phyloP scores from a whole-genome alignment of 1,140 invertebrate genomes.

The Venturia canescens region DNA sequence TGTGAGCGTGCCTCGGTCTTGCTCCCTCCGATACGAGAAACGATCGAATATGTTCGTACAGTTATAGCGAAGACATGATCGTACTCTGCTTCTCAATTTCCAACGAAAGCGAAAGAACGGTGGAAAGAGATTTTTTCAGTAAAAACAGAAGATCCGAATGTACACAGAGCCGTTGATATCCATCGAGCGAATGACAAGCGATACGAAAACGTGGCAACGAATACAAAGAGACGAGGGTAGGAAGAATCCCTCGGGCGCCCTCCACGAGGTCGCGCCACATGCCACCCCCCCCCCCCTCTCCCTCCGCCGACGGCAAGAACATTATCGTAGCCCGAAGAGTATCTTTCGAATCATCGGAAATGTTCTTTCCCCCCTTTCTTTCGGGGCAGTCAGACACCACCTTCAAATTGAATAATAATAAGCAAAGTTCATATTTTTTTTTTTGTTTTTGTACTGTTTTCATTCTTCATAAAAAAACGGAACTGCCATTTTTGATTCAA shows the following conservation, averaged over 20 bases:
- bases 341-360: not conserved
- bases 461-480: too few species aligned
- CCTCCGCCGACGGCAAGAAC: not conserved
- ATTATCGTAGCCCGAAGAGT: conserved; percentile 4
- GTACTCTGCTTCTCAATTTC: not conserved
- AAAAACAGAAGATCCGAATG: conserved; percentile 22
- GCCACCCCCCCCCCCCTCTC: not conserved
- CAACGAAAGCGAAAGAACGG: not conserved
- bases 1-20: not conserved
- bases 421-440: too few species aligned
- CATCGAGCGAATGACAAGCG: conserved; percentile 49
- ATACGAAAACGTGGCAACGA: conserved; percentile 51
- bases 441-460: too few species aligned
- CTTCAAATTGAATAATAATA: too few species aligned
- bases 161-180: conserved; percentile 38
- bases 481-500: too few species aligned
- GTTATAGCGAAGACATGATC: not conserved
- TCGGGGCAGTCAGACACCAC: too few species aligned
- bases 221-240: conserved; percentile 25
- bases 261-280: not conserved
- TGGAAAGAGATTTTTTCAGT: not conserved
- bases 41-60: conserved; percentile 26
- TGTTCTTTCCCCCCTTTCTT: not conserved
- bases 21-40: not conserved
- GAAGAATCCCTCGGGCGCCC: conserved; percentile 34